Evolutionary conservation across 2,113 vertebrate species (phyloP).

Genomic region (Theristicus caerulescens): DNA sequence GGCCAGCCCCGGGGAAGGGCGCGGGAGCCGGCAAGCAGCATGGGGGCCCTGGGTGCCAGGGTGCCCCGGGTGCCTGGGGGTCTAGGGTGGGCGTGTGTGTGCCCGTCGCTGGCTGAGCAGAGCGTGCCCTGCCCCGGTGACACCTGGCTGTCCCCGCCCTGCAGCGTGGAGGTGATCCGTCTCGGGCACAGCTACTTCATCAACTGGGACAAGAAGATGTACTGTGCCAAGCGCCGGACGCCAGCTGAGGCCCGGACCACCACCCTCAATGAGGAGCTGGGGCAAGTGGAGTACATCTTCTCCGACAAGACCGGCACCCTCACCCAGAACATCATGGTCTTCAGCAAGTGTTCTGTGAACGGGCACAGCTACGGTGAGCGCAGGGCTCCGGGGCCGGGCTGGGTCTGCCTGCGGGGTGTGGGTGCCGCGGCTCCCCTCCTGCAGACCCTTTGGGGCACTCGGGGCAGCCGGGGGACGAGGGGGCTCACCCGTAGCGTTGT

Average conservation of each 20-base stretch:
- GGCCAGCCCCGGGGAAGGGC: background rate
- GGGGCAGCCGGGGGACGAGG: background rate
- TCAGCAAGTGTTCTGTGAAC: slow-evolving; percentile 91
- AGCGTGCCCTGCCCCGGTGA: background rate
- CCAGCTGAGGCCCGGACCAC: slow-evolving; percentile 90
- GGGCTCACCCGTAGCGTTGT: rapidly evolving
- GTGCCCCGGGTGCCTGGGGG: background rate
- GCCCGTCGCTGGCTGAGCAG: background rate
- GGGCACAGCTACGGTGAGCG: slow-evolving; percentile 82
- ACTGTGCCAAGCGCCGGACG: slow-evolving; percentile 80
- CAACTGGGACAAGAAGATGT: slow-evolving; percentile 96
- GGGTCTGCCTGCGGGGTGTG: background rate
- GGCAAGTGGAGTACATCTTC: slow-evolving; percentile 96
- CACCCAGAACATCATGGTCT: slow-evolving; percentile 95
- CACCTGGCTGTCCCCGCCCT: background rate
- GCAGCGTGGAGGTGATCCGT: slow-evolving; percentile 93
- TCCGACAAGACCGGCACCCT: slow-evolving; percentile 94
- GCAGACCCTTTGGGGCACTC: background rate
- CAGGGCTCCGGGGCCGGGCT: rapidly evolving
- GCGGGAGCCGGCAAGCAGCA: background rate
- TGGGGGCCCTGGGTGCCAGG: background rate
- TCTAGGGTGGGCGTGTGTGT: background rate
- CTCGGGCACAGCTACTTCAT: slow-evolving; percentile 96
- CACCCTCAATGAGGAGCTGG: slow-evolving; percentile 91
- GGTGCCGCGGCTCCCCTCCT: background rate